Evolutionary conservation across 2,888 invertebrate genomes (phyloP).

Genomic region (Archaeoteleia sp.): DNA sequence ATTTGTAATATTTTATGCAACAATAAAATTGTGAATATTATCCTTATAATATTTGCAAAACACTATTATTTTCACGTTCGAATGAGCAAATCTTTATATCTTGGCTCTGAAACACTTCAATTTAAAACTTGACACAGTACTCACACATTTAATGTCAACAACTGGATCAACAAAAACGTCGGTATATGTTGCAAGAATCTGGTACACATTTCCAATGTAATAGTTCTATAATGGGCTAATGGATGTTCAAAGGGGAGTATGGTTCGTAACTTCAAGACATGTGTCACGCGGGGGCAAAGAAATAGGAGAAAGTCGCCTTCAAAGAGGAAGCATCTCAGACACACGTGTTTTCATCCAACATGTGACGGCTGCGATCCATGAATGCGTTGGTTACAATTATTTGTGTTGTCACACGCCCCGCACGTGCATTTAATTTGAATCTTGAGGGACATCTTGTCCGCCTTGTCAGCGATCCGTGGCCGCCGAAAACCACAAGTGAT

Average conservation of each 20-base stretch:
- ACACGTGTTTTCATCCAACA: slow-evolving; percentile 40
- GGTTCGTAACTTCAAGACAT: slow-evolving; percentile 28
- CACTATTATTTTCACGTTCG: too few species aligned
- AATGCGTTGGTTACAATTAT: slow-evolving; percentile 50
- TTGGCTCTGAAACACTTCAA: too few species aligned
- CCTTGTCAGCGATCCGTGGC: slow-evolving; percentile 14
- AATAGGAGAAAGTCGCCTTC: slow-evolving; percentile 32
- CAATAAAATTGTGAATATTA: too few species aligned
- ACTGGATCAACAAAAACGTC: too few species aligned
- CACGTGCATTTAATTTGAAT: slow-evolving; percentile 54
- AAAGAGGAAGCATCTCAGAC: slow-evolving; percentile 53
- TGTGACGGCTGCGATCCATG: slow-evolving; percentile 26
- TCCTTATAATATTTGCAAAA: too few species aligned
- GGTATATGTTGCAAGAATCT: too few species aligned
- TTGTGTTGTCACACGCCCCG: slow-evolving; percentile 43
- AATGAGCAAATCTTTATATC: too few species aligned
- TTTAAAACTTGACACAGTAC: too few species aligned
- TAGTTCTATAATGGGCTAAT: slow-evolving; percentile 48
- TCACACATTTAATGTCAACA: too few species aligned
- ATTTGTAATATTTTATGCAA: too few species aligned
- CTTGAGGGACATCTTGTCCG: slow-evolving; percentile 25
- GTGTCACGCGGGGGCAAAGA: slow-evolving; percentile 27
- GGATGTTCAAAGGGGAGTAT: slow-evolving; percentile 34
- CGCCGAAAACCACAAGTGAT: not conserved
- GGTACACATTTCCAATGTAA: slow-evolving; percentile 5